Evolutionary conservation across 2,888 invertebrate species (phyloP).

Genomic region (Eutolmus rufibarbis): DNA sequence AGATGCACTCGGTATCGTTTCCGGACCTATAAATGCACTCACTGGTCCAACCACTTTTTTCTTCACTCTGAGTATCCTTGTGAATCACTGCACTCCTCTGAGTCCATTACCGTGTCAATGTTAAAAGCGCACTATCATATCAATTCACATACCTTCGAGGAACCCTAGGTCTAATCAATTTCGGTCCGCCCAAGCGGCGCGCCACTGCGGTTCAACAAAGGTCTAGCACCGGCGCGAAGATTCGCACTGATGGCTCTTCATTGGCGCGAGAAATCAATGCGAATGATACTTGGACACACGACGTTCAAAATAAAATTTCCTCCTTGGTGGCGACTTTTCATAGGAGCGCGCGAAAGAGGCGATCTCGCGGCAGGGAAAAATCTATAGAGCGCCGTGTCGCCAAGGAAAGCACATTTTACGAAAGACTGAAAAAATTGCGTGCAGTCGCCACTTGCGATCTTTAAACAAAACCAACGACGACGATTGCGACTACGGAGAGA

Average conservation of each 20-base stretch:
- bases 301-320: neutral
- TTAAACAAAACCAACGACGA: neutral
- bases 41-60: slow-evolving; percentile 38
- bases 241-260: neutral
- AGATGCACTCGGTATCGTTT: neutral
- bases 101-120: neutral
- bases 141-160: neutral
- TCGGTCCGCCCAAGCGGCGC: neutral
- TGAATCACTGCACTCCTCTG: neutral
- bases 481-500: neutral
- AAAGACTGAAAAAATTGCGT: slow-evolving; percentile 36
- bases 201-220: neutral
- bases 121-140: neutral
- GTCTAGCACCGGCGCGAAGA: neutral
- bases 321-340: neutral
- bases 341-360: neutral
- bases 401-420: neutral
- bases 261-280: neutral
- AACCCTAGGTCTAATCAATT: neutral
- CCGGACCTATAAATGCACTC: neutral
- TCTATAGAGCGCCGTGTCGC: neutral
- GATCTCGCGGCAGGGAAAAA: neutral
- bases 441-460: neutral
- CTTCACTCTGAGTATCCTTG: slow-evolving; percentile 22
- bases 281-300: neutral